Conservation (phyloP, 2,888 invertebrate genomes). For the Orthosia incerta region DNA sequence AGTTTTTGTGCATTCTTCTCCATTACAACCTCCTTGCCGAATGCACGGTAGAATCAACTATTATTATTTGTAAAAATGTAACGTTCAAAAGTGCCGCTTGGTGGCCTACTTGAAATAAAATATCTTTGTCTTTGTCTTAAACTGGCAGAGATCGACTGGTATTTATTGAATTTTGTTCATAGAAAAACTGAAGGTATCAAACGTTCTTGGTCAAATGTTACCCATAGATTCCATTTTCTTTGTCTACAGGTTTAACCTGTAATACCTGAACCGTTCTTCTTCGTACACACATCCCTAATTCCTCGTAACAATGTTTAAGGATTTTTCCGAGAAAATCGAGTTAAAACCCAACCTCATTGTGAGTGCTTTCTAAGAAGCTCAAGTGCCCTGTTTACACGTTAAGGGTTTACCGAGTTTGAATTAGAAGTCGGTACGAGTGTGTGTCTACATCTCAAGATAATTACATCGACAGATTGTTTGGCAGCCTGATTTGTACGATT, state of each 20-base stretch:
- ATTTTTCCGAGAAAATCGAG: constrained; percentile 17
- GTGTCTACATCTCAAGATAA: constrained; percentile 30
- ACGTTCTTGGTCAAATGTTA: not conserved
- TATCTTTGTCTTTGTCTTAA: no score
- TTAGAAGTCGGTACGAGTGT: constrained; percentile 25
- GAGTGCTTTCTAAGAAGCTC: constrained; percentile 26
- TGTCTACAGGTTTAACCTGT: no score
- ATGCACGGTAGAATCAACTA: no score
- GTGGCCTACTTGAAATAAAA: no score
- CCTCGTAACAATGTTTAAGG: not conserved
- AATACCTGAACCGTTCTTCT: not conserved
- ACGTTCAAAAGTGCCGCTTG: no score
- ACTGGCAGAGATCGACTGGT: not conserved
- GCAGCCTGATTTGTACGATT: not conserved
- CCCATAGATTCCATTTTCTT: not conserved
- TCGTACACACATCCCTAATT: not conserved
- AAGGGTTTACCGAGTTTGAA: constrained; percentile 29
- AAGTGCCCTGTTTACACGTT: constrained; percentile 35
- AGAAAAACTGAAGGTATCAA: not conserved
- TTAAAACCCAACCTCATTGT: constrained; percentile 15
- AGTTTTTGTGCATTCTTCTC: no score
- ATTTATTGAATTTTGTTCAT: not conserved
- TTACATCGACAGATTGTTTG: constrained; percentile 20
- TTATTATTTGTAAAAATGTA: no score
- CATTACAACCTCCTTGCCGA: no score